Evolutionary conservation across 2,888 invertebrate genomes (phyloP).

Genomic region (Leptogaster cylindrica): DNA sequence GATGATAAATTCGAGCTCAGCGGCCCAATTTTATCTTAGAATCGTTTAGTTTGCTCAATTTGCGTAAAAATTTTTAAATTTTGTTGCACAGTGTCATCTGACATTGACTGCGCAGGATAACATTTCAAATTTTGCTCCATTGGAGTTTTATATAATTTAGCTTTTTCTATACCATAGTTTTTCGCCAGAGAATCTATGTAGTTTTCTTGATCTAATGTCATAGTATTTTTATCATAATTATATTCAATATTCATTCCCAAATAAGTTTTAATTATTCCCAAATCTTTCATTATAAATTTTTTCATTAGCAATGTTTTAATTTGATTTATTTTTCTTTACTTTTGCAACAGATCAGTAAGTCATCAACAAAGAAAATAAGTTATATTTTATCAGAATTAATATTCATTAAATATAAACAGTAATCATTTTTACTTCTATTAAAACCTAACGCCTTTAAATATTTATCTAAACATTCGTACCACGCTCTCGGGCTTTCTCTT

Average conservation of each 20-base stretch:
- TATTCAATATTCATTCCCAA: constrained; percentile 55
- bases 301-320: constrained; percentile 40
- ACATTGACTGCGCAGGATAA: no score
- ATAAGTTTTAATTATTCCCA: constrained; percentile 53
- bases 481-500: constrained; percentile 44
- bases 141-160: no score
- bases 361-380: constrained; percentile 43
- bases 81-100: no score
- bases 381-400: neutral
- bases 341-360: constrained; percentile 44
- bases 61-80: no score
- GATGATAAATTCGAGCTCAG: no score
- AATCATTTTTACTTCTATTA: constrained; percentile 45
- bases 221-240: constrained; percentile 46
- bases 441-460: constrained; percentile 48
- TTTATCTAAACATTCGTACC: constrained; percentile 43
- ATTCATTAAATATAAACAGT: constrained; percentile 40
- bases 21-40: no score
- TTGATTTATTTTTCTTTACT: no score
- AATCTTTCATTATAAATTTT: constrained; percentile 51
- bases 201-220: constrained; percentile 52
- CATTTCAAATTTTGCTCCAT: no score
- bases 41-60: no score
- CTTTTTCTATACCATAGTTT: no score
- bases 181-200: neutral